These are phyloP conservation scores for Heliornis fulica DNA, from an alignment of 2,113 vertebrate species.

Conservation along the genomic window DNA sequence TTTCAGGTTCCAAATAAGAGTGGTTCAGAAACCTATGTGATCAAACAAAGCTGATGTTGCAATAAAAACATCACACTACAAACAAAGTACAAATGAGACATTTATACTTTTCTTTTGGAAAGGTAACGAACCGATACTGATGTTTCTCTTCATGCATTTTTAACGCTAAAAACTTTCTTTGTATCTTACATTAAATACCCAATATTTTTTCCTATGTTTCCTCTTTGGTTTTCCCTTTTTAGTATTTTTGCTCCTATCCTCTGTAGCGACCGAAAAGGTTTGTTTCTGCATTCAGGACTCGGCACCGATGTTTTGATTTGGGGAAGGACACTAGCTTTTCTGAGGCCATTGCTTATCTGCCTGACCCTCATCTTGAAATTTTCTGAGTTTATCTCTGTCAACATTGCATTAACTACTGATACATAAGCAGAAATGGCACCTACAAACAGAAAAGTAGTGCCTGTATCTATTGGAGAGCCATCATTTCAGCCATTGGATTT, in stretches of 20 bases:
- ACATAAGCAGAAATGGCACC: background rate
- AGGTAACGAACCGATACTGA: conserved; percentile 24
- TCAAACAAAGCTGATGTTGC: conserved; percentile 43
- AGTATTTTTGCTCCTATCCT: background rate
- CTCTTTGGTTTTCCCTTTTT: background rate
- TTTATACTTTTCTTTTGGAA: conserved; percentile 13
- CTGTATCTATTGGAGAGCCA: background rate
- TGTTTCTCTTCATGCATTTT: conserved; percentile 36
- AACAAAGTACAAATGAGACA: conserved; percentile 27
- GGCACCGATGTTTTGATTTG: background rate
- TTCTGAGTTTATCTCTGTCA: background rate
- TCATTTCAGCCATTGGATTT: background rate
- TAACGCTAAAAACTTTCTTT: conserved; percentile 30
- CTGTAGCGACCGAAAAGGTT: background rate
- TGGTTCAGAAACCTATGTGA: background rate
- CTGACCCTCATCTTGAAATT: background rate
- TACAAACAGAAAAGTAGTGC: background rate
- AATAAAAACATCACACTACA: conserved; percentile 19
- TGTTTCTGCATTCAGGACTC: background rate
- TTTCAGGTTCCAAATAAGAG: background rate
- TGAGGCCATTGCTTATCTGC: background rate
- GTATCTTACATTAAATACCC: conserved; percentile 2
- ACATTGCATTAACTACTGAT: background rate
- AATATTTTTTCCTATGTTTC: background rate
- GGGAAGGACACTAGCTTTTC: background rate